These are phyloP conservation scores for Glyptemys insculpta DNA, from an alignment of 2,797 vertebrate genomes.

Conservation along the genomic window DNA sequence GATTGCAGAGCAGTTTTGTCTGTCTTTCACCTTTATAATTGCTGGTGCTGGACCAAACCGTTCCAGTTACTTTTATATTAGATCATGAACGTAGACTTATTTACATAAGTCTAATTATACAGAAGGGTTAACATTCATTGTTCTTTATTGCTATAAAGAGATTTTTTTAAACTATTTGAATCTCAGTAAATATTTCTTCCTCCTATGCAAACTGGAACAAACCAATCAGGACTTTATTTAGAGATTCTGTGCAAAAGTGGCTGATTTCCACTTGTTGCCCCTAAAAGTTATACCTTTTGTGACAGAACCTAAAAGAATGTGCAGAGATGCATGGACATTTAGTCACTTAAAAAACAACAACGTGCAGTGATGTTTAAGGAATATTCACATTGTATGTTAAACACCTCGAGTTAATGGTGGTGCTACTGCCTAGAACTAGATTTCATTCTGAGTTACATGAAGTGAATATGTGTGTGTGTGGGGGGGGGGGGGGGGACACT, in stretches of 20 bases:
- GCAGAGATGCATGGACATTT: background rate
- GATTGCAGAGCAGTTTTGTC: background rate
- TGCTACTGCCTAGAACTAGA: background rate
- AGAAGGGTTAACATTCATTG: background rate
- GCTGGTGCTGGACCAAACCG: background rate
- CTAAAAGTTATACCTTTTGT: background rate
- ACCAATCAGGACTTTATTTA: background rate
- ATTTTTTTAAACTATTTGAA: background rate
- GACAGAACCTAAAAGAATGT: background rate
- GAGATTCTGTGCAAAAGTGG: background rate
- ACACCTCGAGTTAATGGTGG: background rate
- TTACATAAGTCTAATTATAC: background rate
- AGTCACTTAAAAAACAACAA: background rate
- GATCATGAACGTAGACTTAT: background rate
- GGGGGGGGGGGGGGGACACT: fast-evolving
- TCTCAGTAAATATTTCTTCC: background rate
- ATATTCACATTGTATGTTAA: background rate
- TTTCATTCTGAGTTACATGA: background rate
- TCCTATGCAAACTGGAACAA: background rate
- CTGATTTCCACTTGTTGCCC: background rate
- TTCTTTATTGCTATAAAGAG: fast-evolving
- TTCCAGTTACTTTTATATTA: background rate
- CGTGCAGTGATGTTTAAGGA: background rate
- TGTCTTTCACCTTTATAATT: background rate
- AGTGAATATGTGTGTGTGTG: too few species aligned